Evolutionary conservation across 2,888 invertebrate genomes (phyloP).

Genomic region (Oeneis ivallda): DNA sequence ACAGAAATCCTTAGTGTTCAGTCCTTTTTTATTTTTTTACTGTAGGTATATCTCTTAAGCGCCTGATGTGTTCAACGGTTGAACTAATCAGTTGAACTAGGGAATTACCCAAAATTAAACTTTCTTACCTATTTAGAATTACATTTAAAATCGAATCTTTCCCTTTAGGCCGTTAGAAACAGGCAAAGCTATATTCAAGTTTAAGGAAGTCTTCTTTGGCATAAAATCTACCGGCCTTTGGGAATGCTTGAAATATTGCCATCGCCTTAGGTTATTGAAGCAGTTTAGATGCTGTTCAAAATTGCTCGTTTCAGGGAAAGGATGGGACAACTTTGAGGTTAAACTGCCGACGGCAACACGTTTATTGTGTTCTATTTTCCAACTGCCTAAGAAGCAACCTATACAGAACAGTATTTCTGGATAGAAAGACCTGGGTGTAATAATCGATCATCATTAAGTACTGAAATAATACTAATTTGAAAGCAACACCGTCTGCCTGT

Average conservation of each 20-base stretch:
- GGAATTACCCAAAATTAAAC: no score
- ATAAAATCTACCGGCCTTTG: slow-evolving; percentile 11
- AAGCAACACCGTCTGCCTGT: no score
- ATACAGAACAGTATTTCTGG: neutral
- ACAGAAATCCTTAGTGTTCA: no score
- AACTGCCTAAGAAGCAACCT: neutral
- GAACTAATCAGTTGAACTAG: no score
- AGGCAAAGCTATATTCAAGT: slow-evolving; percentile 10
- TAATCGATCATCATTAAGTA: no score
- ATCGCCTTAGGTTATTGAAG: slow-evolving; percentile 29
- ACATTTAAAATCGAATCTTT: neutral
- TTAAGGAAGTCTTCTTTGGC: slow-evolving; percentile 24
- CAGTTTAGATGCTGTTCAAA: slow-evolving; percentile 26
- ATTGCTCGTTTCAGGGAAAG: slow-evolving; percentile 31
- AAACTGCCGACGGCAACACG: slow-evolving; percentile 42
- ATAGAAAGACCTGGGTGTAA: neutral
- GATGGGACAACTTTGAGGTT: slow-evolving; percentile 24
- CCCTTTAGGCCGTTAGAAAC: neutral
- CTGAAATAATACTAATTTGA: no score
- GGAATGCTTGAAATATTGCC: slow-evolving; percentile 32
- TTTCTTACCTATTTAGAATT: neutral
- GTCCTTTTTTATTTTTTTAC: no score
- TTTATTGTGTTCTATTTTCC: slow-evolving; percentile 22
- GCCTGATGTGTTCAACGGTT: no score
- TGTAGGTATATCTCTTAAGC: no score